These are phyloP conservation scores for Rhea americana DNA, from an alignment of 2,113 vertebrate species.

Conservation along the genomic window DNA sequence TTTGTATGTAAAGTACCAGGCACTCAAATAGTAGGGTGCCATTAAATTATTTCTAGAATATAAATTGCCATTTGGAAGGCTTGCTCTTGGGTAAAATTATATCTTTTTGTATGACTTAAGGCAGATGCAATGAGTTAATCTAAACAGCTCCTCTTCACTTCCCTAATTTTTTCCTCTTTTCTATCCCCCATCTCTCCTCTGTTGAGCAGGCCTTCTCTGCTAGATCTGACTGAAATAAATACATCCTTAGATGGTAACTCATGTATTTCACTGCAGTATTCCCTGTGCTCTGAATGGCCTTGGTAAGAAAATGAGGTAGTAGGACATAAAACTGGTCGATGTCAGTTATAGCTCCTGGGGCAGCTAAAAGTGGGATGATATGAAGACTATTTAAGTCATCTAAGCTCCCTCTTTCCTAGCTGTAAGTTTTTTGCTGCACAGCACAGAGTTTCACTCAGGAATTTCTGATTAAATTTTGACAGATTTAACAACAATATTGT, in stretches of 20 bases:
- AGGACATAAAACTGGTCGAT: background rate
- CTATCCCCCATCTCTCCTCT: background rate
- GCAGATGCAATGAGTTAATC: slow-evolving; percentile 51
- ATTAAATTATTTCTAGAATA: slow-evolving; percentile 61
- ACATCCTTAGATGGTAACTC: background rate
- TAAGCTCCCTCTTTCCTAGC: background rate
- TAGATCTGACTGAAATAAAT: background rate
- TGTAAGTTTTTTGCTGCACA: background rate
- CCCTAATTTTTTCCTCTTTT: background rate
- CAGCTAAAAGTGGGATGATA: slow-evolving; percentile 14
- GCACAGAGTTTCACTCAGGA: background rate
- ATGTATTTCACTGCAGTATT: background rate
- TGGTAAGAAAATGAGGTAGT: background rate
- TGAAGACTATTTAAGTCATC: background rate
- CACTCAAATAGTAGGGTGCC: slow-evolving; percentile 25
- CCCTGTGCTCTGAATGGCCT: background rate
- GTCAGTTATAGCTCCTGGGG: background rate
- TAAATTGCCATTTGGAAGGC: slow-evolving; percentile 26
- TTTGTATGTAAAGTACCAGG: slow-evolving; percentile 47
- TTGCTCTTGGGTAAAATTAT: slow-evolving; percentile 49
- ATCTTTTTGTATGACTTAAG: slow-evolving; percentile 49
- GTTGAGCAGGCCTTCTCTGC: background rate
- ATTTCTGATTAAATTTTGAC: background rate
- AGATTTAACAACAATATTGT: background rate
- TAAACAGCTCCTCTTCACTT: slow-evolving; percentile 36